Conservation (phyloP, 2,113 vertebrate species). For the Caracal caracal region DNA sequence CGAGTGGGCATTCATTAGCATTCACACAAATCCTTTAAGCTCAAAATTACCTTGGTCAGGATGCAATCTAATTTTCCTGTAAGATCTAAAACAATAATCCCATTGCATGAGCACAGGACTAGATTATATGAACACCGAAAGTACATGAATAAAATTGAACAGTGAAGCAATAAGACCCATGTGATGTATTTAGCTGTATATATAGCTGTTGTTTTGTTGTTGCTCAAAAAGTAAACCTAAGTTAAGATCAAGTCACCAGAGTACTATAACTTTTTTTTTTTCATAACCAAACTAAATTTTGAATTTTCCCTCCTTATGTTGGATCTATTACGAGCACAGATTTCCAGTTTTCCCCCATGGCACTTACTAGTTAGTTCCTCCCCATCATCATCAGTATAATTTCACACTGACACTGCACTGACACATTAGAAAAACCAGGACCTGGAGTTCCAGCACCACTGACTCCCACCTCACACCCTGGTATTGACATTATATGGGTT, state of each 20-base stretch:
- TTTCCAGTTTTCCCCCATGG: neutral
- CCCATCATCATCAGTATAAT: neutral
- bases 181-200: neutral
- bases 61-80: slow-evolving; percentile 19
- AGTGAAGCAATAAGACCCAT: slow-evolving; percentile 4
- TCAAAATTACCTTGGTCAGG: slow-evolving; percentile 39
- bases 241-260: neutral
- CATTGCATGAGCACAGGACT: neutral
- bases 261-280: neutral
- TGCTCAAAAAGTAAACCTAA: slow-evolving; percentile 10
- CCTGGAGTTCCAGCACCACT: neutral
- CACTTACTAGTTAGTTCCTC: neutral
- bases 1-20: neutral
- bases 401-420: neutral
- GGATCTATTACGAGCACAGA: neutral
- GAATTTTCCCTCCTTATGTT: neutral
- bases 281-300: neutral
- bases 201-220: slow-evolving; percentile 11
- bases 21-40: slow-evolving; percentile 10
- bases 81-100: neutral
- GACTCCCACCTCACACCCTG: neutral
- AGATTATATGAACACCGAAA: neutral
- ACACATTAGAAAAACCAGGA: neutral
- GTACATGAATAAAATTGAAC: neutral
- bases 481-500: neutral